Evolutionary conservation across 2,797 vertebrate genomes (phyloP).

Genomic region (Chrosomus eos): DNA sequence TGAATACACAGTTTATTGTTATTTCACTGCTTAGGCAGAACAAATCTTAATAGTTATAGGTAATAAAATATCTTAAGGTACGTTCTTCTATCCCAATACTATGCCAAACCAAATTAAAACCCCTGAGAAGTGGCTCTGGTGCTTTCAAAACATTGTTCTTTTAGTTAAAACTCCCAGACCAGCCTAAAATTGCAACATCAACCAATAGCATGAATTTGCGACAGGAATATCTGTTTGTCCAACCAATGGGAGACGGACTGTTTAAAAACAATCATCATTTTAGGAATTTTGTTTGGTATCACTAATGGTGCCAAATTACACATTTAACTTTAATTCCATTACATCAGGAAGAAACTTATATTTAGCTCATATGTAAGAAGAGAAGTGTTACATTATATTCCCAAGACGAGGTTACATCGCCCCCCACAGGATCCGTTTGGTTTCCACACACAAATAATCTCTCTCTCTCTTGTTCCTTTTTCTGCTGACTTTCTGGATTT

Average conservation of each 20-base stretch:
- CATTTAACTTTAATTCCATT: not conserved
- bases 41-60: not conserved
- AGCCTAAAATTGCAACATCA: not conserved
- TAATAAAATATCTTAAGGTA: not conserved
- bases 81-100: not conserved
- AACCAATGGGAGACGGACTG: not conserved
- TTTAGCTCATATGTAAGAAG: not conserved
- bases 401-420: constrained; percentile 57
- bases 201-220: not conserved
- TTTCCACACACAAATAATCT: constrained; percentile 23
- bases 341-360: not conserved
- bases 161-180: not conserved
- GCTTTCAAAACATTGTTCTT: not conserved
- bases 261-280: not conserved
- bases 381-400: not conserved
- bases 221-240: not conserved
- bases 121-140: not conserved
- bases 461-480: not conserved
- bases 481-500: constrained; percentile 5
- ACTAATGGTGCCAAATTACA: not conserved
- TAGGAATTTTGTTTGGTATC: not conserved
- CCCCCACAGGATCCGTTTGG: constrained; percentile 49
- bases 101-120: not conserved
- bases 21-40: not conserved
- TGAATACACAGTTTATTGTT: not conserved